Evolutionary conservation across 2,888 invertebrate genomes (phyloP).

Genomic region (Therioaphis trifolii): DNA sequence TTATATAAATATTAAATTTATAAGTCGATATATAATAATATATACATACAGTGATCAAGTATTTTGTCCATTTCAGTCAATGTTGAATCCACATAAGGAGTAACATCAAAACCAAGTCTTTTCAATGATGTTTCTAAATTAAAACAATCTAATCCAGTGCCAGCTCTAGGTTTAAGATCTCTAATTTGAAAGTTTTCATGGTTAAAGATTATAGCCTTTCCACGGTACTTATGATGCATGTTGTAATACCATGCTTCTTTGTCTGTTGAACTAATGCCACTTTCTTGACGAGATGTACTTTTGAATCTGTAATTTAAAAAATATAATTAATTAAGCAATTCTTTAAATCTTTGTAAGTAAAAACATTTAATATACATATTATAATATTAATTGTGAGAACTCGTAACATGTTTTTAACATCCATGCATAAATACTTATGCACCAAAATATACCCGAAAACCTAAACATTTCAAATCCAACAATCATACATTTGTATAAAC

Average conservation of each 20-base stretch:
- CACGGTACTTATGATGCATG: conserved; percentile 85
- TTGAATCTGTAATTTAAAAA: conserved; percentile 23
- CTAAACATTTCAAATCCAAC: too few species aligned
- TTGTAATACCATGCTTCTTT: conserved; percentile 73
- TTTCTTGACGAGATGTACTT: neutral
- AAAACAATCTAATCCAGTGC: conserved; percentile 81
- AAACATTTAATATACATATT: too few species aligned
- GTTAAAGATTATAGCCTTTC: conserved; percentile 89
- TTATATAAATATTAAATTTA: too few species aligned
- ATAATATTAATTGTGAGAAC: too few species aligned
- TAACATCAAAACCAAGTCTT: conserved; percentile 78
- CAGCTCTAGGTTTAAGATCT: conserved; percentile 77
- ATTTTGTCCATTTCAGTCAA: conserved; percentile 71
- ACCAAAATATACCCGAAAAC: too few species aligned
- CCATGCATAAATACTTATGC: too few species aligned
- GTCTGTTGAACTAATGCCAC: conserved; percentile 52
- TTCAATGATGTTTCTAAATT: conserved; percentile 65
- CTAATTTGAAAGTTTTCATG: conserved; percentile 81
- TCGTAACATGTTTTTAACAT: too few species aligned
- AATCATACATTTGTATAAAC: too few species aligned
- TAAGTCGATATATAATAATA: too few species aligned
- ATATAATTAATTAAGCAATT: neutral
- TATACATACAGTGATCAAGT: conserved; percentile 49
- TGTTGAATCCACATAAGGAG: conserved; percentile 77
- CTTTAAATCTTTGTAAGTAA: neutral